These are phyloP conservation scores for Achatina immaculata DNA, from an alignment of 1,140 invertebrate genomes.

Conservation along the genomic window DNA sequence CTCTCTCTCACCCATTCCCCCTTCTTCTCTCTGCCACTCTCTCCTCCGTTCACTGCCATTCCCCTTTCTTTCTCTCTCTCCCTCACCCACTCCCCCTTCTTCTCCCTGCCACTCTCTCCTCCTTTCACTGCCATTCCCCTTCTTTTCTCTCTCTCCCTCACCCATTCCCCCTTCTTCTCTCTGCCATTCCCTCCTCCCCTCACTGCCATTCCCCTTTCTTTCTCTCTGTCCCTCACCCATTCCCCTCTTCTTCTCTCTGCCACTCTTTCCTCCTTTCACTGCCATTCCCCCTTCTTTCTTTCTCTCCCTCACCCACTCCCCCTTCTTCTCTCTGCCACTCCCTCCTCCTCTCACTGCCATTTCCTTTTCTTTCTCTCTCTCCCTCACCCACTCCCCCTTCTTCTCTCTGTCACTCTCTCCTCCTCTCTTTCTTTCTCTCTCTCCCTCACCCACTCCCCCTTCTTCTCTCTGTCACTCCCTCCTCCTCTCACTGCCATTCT, in stretches of 20 bases:
- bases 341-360: not conserved
- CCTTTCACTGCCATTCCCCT: not conserved
- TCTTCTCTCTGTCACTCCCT: not conserved
- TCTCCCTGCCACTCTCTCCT: not conserved
- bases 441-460: not conserved
- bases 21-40: no score
- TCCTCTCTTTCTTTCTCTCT: not conserved
- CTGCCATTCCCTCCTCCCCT: no score
- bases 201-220: no score
- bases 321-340: not conserved
- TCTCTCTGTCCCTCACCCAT: not conserved
- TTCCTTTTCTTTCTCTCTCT: no score
- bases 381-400: not conserved
- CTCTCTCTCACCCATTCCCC: no score
- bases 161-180: no score
- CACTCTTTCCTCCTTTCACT: no score
- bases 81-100: not conserved
- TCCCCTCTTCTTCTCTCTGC: no score
- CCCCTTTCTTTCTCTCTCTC: not conserved
- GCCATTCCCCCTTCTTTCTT: no score
- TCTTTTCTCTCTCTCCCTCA: no score
- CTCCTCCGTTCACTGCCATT: no score
- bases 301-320: not conserved
- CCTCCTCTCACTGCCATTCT: not conserved
- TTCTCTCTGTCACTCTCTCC: not conserved